These are phyloP conservation scores for Callyntrura sp. DNA, from an alignment of 2,888 invertebrate genomes.

Conservation along the genomic window DNA sequence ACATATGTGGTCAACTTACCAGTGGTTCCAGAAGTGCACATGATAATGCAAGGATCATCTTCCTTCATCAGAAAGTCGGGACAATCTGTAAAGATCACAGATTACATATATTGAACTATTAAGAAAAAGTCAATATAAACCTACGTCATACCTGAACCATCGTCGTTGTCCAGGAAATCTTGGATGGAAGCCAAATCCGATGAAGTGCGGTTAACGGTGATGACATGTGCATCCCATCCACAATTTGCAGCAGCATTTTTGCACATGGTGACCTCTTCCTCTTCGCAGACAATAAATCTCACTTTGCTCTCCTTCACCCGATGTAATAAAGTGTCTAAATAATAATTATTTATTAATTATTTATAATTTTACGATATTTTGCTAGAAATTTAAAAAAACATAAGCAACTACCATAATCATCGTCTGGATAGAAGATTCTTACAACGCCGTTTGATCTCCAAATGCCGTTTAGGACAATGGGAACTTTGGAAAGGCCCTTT, in stretches of 20 bases:
- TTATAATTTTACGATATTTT: too few relatives aligned
- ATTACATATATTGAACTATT: neutral
- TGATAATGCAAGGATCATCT: constrained; percentile 77
- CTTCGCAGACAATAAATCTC: constrained; percentile 81
- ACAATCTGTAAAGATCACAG: constrained; percentile 6
- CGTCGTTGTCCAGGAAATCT: too few relatives aligned
- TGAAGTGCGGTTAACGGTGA: constrained; percentile 63
- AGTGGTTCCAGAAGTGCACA: constrained; percentile 81
- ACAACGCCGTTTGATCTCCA: constrained; percentile 83
- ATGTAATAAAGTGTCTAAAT: constrained; percentile 65
- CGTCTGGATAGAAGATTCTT: too few relatives aligned
- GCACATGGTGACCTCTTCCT: constrained; percentile 65
- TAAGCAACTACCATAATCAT: too few relatives aligned
- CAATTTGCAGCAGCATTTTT: constrained; percentile 51
- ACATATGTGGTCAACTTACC: constrained; percentile 58
- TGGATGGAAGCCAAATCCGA: neutral
- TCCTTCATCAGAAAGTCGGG: constrained; percentile 58
- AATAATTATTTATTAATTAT: neutral
- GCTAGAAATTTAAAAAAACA: constrained; percentile 50
- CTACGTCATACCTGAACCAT: constrained; percentile 60
- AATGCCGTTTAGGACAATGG: constrained; percentile 77
- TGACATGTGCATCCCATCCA: constrained; percentile 76
- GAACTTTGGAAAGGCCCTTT: constrained; percentile 72
- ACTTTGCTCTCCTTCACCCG: constrained; percentile 78
- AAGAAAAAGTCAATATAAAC: neutral